Conservation (phyloP, 2,888 invertebrate species). For the Sialis lutaria region DNA sequence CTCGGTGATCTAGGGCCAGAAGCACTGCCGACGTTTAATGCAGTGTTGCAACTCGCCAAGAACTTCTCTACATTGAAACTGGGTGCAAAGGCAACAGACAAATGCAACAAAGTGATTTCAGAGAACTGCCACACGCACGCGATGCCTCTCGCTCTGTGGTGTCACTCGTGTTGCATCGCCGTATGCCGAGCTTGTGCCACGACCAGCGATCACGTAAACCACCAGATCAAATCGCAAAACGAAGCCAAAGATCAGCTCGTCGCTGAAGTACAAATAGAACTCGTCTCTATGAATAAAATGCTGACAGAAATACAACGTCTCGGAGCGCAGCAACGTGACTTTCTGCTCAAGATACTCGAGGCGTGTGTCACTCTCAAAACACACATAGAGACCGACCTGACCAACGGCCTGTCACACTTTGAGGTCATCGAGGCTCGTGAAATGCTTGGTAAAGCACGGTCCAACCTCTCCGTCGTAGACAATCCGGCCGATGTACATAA, state of each 20-base stretch:
- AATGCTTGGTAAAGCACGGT: slow-evolving; percentile 38
- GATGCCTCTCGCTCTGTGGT: slow-evolving; percentile 56
- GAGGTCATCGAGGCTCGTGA: slow-evolving; percentile 49
- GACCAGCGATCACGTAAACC: slow-evolving; percentile 43
- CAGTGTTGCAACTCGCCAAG: slow-evolving; percentile 46
- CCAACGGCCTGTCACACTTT: slow-evolving; percentile 45
- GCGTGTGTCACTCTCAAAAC: slow-evolving; percentile 57
- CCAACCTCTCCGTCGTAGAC: slow-evolving; percentile 38
- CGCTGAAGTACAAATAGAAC: slow-evolving; percentile 44
- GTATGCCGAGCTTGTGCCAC: slow-evolving; percentile 51
- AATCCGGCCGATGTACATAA: slow-evolving; percentile 40
- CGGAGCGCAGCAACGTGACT: slow-evolving; percentile 51
- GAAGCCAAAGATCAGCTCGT: slow-evolving; percentile 49
- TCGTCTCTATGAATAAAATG: slow-evolving; percentile 49
- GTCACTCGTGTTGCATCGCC: slow-evolving; percentile 42
- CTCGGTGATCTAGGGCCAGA: slow-evolving; percentile 48
- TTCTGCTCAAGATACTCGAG: slow-evolving; percentile 52
- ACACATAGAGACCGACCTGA: slow-evolving; percentile 56
- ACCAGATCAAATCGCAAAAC: slow-evolving; percentile 47
- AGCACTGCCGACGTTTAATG: slow-evolving; percentile 47
- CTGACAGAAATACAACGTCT: slow-evolving; percentile 52
- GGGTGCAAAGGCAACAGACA: slow-evolving; percentile 26
- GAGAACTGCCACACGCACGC: slow-evolving; percentile 56
- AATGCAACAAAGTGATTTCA: slow-evolving; percentile 24
- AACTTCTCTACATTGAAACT: slow-evolving; percentile 40